phyloP scores from a whole-genome alignment of 2,888 invertebrate species.

The Herminia tarsipennalis region DNA sequence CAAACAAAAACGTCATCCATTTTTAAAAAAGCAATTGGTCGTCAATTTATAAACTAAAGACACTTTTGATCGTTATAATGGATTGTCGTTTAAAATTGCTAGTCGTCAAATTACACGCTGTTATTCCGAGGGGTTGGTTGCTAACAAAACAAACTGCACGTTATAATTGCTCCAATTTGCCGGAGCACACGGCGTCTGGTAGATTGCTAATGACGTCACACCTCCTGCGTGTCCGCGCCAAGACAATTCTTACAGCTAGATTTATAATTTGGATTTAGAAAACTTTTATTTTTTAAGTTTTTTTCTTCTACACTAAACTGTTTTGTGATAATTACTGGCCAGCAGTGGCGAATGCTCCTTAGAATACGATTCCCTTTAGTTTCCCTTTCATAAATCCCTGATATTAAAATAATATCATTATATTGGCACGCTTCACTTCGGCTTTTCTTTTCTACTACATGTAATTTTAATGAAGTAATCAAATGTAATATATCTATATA shows the following conservation, averaged over 20 bases:
- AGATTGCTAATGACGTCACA: slow-evolving; percentile 75
- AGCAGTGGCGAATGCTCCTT: too few relatives aligned
- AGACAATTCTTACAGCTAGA: slow-evolving; percentile 39
- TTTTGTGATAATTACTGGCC: slow-evolving; percentile 22
- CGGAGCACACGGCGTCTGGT: slow-evolving; percentile 58
- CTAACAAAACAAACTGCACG: slow-evolving; percentile 66
- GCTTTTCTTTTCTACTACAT: too few relatives aligned
- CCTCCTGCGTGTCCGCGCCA: slow-evolving; percentile 50
- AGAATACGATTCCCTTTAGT: too few relatives aligned
- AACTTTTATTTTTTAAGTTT: neutral
- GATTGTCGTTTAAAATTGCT: slow-evolving; percentile 23
- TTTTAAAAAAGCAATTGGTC: neutral
- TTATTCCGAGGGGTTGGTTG: slow-evolving; percentile 34
- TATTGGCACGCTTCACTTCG: too few relatives aligned
- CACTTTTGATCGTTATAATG: slow-evolving; percentile 42
- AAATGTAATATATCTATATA: neutral
- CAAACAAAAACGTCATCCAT: too few relatives aligned
- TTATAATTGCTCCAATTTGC: slow-evolving; percentile 79
- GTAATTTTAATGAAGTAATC: too few relatives aligned
- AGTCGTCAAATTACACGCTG: slow-evolving; percentile 31
- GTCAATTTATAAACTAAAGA: slow-evolving; percentile 23
- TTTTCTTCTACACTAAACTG: slow-evolving; percentile 8
- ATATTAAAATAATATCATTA: too few relatives aligned
- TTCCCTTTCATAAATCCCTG: too few relatives aligned
- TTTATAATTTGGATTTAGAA: neutral